Percentiles rank a stretch among this genome's conserved stretches.
Evolutionary conservation across 2,888 invertebrate species (phyloP).

Genomic region (Lasioglossum malachurum): DNA sequence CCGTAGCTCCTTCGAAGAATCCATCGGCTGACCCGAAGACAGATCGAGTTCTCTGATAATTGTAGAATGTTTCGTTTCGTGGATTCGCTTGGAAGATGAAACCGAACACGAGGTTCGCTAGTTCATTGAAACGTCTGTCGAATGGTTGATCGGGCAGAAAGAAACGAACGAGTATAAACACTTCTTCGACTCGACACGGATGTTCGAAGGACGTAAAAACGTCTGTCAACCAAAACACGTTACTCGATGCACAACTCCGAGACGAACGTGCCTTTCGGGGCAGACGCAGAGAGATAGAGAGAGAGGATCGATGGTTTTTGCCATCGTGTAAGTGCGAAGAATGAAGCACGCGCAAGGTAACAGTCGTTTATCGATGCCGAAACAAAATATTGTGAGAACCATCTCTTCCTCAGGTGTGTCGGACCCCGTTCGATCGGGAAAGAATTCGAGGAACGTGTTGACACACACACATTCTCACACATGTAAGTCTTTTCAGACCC

Average conservation of each 20-base stretch:
- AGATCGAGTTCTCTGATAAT: background rate
- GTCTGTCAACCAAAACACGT: slow-evolving; percentile 53
- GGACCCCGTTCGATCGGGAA: background rate
- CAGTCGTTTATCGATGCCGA: background rate
- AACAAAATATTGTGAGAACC: slow-evolving; percentile 18
- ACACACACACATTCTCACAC: too few relatives aligned
- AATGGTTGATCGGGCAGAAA: slow-evolving; percentile 6
- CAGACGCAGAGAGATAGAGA: background rate
- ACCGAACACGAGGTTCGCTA: background rate
- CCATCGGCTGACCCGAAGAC: background rate
- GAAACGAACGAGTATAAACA: slow-evolving; percentile 46
- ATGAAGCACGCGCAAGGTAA: slow-evolving; percentile 16
- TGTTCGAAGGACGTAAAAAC: slow-evolving; percentile 66
- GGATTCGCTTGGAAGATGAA: background rate
- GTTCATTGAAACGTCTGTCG: background rate
- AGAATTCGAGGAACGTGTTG: background rate
- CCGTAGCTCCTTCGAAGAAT: too few relatives aligned
- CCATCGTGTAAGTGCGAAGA: background rate
- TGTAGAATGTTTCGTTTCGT: background rate
- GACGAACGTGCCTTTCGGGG: background rate
- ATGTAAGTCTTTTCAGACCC: background rate
- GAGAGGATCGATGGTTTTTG: slow-evolving; percentile 31
- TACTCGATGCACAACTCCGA: slow-evolving; percentile 53
- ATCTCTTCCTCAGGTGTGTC: background rate
- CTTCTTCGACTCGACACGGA: too few relatives aligned